phyloP scores from a whole-genome alignment of 1,140 invertebrate species.

The Orchesella cincta region DNA sequence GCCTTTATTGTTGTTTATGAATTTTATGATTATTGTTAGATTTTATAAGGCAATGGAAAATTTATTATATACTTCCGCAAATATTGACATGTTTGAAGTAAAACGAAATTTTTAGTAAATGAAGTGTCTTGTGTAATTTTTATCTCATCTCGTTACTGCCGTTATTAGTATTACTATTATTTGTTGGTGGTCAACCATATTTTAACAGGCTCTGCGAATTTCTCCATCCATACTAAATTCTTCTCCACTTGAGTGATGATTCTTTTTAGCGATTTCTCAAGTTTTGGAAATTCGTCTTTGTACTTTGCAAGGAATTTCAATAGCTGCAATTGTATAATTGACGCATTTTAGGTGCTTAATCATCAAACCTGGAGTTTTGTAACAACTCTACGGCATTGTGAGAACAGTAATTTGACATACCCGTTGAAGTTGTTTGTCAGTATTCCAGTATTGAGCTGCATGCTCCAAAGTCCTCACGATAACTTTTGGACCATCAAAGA shows the following conservation, averaged over 20 bases:
- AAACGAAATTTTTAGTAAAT: not conserved
- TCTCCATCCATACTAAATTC: slow-evolving; percentile 30
- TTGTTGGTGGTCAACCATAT: not conserved
- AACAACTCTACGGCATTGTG: no score
- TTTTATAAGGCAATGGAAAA: not conserved
- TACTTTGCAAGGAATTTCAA: slow-evolving; percentile 25
- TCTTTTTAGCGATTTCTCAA: slow-evolving; percentile 3
- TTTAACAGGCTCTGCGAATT: slow-evolving; percentile 13
- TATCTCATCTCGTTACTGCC: not conserved
- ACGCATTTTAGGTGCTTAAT: no score
- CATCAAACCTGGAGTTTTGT: no score
- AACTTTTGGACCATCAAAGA: not conserved
- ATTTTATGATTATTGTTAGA: not conserved
- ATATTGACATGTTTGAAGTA: not conserved
- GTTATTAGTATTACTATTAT: not conserved
- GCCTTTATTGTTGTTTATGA: no score
- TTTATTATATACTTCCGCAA: not conserved
- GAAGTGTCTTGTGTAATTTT: not conserved
- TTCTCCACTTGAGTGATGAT: not conserved
- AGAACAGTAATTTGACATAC: no score
- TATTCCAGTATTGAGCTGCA: slow-evolving; percentile 9
- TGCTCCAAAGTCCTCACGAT: not conserved
- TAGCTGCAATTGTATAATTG: no score
- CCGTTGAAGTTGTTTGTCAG: not conserved
- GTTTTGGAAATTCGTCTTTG: not conserved